Evolutionary conservation across 2,888 invertebrate species (phyloP), one percentile per base, ranked within the genome.

Genomic region (Noctua janthe): DNA sequence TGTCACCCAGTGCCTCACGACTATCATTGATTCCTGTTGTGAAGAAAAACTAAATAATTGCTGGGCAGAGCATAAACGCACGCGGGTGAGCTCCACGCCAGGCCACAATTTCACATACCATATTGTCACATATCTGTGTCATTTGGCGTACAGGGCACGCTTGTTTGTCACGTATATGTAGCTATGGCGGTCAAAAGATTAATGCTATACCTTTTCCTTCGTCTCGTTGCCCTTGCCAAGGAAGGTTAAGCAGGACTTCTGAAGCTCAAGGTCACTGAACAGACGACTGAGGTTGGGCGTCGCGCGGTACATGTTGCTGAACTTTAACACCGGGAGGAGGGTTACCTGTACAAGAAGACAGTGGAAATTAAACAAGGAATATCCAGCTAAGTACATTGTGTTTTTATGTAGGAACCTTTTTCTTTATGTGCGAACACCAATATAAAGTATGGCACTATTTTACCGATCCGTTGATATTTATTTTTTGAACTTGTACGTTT

Each of bases 231-330:
- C 94, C 29, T 94, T 94, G 54, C 90, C 92, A 82, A 96, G 92
- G 89, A 94, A 98, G 43, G 97, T 92, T 15, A 98, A 95, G 91
- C 99, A 99, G 39, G 98, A 98, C 72, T 97, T 97, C 92, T 98
- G 98, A 74, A 99, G 94, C 10, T 97, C 96, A 0, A 94, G 93
- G 91, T 98, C 98, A 80, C 97, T 97, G 77, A 98, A 98, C 49
- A 99, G 94, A 23, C 98, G 97, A 90, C 97, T 97, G 2, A 99
- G 97, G 87, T 98, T 97, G 23, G 98, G 98, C 0, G 98, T 99
- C 8, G 98, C 98, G 82, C 98, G 98, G 94, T 99, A 99, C 91
- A 98, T 98, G 94, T 99, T 99, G 88, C 98, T 98, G 94, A 99
- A 99, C 95, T 98, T 98, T 83, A 99, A 97, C 85, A 99, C 98